Percentiles rank a stretch among this genome's conserved stretches.
Conservation (phyloP, 2,797 vertebrate genomes). For the Hypotaenidia philippensis region DNA sequence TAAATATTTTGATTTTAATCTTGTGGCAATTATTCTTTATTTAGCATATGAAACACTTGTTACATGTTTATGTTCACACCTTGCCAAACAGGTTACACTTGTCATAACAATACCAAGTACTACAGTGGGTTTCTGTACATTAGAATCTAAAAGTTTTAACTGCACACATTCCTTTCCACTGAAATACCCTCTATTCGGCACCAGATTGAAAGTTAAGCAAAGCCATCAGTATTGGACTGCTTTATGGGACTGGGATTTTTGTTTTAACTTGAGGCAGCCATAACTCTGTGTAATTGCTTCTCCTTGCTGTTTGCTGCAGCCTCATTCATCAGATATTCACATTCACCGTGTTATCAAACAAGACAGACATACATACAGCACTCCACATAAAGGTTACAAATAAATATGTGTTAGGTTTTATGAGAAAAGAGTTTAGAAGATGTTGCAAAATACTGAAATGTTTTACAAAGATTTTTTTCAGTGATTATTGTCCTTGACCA, state of each 20-base stretch:
- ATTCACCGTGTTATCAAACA: slow-evolving; percentile 73
- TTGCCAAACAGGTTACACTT: slow-evolving; percentile 65
- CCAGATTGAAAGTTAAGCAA: not conserved
- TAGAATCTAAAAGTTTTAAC: slow-evolving; percentile 13
- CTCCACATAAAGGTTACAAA: slow-evolving; percentile 80
- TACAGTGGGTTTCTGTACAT: slow-evolving; percentile 49
- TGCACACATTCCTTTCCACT: slow-evolving; percentile 16
- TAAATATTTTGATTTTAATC: slow-evolving; percentile 73
- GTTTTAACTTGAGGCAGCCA: not conserved
- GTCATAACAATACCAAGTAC: slow-evolving; percentile 72
- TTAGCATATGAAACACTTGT: slow-evolving; percentile 66
- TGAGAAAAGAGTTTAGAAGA: slow-evolving; percentile 67
- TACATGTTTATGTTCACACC: slow-evolving; percentile 70
- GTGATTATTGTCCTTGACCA: slow-evolving; percentile 65
- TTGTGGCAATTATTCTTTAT: slow-evolving; percentile 75
- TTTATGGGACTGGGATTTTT: not conserved
- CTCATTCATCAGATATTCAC: slow-evolving; percentile 46
- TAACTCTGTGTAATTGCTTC: not conserved
- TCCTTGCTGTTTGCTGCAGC: slow-evolving; percentile 4
- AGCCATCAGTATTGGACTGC: not conserved
- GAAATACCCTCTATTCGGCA: slow-evolving; percentile 20
- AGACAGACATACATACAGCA: slow-evolving; percentile 70
- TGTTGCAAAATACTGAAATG: slow-evolving; percentile 68
- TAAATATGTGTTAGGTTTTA: slow-evolving; percentile 76
- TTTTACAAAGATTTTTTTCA: slow-evolving; percentile 69